A percentile compares a stretch with the other conserved stretches of the same genome.
phyloP scores from a whole-genome alignment of 2,888 invertebrate genomes.

The Caenorhabditis plicata region DNA sequence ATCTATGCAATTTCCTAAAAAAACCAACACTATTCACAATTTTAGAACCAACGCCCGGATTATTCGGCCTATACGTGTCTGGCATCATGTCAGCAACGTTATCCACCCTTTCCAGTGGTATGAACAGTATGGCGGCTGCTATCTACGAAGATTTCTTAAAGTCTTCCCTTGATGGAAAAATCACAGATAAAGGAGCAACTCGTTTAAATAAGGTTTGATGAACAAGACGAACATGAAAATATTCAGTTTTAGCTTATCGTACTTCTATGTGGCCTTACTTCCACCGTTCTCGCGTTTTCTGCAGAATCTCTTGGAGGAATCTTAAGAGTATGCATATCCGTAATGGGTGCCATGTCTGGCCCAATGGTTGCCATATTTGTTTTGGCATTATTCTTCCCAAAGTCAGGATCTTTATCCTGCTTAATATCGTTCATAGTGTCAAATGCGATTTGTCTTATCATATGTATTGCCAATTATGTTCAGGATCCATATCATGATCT shows the following conservation, averaged over 20 bases:
- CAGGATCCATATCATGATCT: slow-evolving; percentile 47
- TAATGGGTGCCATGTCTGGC: slow-evolving; percentile 57
- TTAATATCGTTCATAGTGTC: slow-evolving; percentile 52
- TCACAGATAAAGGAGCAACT: slow-evolving; percentile 41
- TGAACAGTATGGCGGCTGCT: slow-evolving; percentile 59
- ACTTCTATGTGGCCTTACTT: slow-evolving; percentile 35
- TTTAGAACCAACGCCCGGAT: slow-evolving; percentile 53
- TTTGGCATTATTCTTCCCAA: slow-evolving; percentile 55
- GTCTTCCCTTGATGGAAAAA: slow-evolving; percentile 35
- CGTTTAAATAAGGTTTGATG: slow-evolving; percentile 31
- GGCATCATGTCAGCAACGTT: slow-evolving; percentile 59
- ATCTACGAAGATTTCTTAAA: slow-evolving; percentile 61
- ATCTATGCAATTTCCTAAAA: background rate
- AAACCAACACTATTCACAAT: background rate
- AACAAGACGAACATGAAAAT: background rate
- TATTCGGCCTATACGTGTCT: slow-evolving; percentile 58
- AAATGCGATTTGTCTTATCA: slow-evolving; percentile 38
- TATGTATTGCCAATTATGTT: slow-evolving; percentile 45
- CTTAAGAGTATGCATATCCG: slow-evolving; percentile 52
- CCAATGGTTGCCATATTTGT: slow-evolving; percentile 58
- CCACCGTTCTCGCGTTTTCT: slow-evolving; percentile 48
- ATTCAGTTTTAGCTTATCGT: slow-evolving; percentile 31
- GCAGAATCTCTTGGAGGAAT: slow-evolving; percentile 55
- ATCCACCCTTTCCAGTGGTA: slow-evolving; percentile 58
- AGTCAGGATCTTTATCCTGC: slow-evolving; percentile 44